Conservation (phyloP, 2,888 invertebrate species). For the Lepeophtheirus nordmannii region DNA sequence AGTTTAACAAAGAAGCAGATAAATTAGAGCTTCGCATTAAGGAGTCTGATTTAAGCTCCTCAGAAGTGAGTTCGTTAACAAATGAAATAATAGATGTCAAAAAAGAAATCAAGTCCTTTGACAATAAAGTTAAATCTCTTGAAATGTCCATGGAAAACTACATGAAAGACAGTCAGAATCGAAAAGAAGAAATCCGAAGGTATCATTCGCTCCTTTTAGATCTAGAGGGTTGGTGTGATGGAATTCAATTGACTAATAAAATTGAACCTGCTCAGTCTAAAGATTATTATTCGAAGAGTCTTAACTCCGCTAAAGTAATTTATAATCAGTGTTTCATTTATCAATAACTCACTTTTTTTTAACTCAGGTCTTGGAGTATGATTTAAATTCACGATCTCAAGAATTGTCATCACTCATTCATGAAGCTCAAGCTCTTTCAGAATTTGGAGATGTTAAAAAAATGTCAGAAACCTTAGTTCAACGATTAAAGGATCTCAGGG, state of each 20-base stretch:
- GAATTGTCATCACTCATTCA: neutral
- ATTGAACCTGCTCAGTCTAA: too few species aligned
- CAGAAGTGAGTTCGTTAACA: neutral
- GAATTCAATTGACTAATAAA: neutral
- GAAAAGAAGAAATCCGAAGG: constrained; percentile 7
- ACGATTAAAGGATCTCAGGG: neutral
- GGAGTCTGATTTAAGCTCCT: neutral
- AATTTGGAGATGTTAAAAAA: neutral
- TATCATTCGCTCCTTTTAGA: constrained; percentile 9
- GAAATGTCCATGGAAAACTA: neutral
- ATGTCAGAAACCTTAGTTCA: neutral
- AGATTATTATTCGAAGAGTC: neutral
- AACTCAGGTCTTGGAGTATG: neutral
- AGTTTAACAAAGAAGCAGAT: neutral
- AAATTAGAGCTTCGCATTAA: neutral
- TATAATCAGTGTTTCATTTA: neutral
- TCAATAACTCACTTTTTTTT: neutral
- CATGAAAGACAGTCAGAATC: neutral
- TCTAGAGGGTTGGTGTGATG: constrained; percentile 2
- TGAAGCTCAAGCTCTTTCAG: neutral
- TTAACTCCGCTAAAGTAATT: neutral
- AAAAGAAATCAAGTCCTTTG: neutral
- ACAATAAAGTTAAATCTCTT: neutral
- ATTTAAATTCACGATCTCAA: neutral
- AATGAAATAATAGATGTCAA: neutral